These are phyloP conservation scores for Cephus pulcher DNA, from an alignment of 2,888 invertebrate genomes.

Conservation along the genomic window DNA sequence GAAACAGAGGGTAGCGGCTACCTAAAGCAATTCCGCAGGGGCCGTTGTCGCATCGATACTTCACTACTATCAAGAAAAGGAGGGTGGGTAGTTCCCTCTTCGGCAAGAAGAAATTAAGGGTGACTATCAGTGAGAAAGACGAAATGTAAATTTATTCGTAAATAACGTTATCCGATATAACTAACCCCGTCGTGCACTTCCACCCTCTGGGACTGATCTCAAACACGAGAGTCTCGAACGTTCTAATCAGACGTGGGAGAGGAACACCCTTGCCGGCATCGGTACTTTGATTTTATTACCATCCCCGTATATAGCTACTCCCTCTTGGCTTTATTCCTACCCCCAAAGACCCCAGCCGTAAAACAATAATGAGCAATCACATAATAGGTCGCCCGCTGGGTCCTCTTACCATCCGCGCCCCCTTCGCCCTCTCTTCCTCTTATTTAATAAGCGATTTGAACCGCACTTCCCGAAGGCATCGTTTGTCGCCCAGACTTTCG, in stretches of 20 bases:
- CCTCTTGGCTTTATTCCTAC: slow-evolving; percentile 13
- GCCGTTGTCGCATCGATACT: neutral
- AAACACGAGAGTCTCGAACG: neutral
- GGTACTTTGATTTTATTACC: slow-evolving; percentile 26
- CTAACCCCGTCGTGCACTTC: neutral
- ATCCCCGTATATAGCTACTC: slow-evolving; percentile 5
- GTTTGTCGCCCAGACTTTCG: slow-evolving; percentile 17
- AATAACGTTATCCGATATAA: neutral
- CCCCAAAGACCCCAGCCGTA: slow-evolving; percentile 17
- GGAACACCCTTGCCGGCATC: neutral
- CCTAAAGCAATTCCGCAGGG: neutral
- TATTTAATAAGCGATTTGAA: slow-evolving; percentile 27
- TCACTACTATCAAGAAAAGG: neutral
- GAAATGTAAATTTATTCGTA: neutral
- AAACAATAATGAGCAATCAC: slow-evolving; percentile 51
- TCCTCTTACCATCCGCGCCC: slow-evolving; percentile 23
- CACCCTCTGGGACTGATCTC: slow-evolving; percentile 4
- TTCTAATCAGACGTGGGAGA: slow-evolving; percentile 2
- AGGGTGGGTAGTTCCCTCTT: neutral
- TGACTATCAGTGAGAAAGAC: neutral
- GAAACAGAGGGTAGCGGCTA: neutral
- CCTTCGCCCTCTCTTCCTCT: slow-evolving; percentile 16
- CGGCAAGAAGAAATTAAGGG: neutral
- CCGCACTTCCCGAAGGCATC: slow-evolving; percentile 21
- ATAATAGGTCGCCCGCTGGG: slow-evolving; percentile 36